These are phyloP conservation scores for Macaria liturata DNA, from an alignment of 2,888 invertebrate species.

Conservation along the genomic window DNA sequence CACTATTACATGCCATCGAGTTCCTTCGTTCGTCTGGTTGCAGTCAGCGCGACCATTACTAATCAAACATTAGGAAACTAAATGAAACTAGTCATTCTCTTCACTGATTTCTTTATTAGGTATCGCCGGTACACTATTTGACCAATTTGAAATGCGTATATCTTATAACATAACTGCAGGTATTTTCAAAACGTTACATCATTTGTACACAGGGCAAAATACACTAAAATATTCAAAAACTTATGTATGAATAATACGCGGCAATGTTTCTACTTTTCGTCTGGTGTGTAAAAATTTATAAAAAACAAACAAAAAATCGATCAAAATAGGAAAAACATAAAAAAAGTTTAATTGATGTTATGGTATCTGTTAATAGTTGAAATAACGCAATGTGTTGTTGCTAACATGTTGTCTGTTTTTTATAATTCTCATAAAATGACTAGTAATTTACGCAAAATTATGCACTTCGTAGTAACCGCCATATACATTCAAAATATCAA, in stretches of 20 bases:
- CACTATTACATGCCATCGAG: constrained; percentile 44
- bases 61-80: constrained; percentile 36
- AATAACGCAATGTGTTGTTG: constrained; percentile 5
- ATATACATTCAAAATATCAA: too few species aligned
- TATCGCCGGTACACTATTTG: constrained; percentile 72
- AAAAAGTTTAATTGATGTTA: constrained; percentile 18
- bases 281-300: constrained; percentile 52
- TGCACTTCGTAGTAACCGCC: neutral
- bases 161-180: constrained; percentile 73
- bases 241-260: constrained; percentile 38
- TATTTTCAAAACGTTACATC: constrained; percentile 55
- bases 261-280: constrained; percentile 59
- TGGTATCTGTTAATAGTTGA: constrained; percentile 18
- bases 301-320: constrained; percentile 15
- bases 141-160: constrained; percentile 77
- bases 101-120: constrained; percentile 74
- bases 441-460: constrained; percentile 32
- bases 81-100: constrained; percentile 44
- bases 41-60: constrained; percentile 23
- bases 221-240: constrained; percentile 46
- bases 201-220: constrained; percentile 74
- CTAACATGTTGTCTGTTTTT: constrained; percentile 8
- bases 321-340: constrained; percentile 16
- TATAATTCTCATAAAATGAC: neutral
- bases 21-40: constrained; percentile 40